Base-by-base conservation (phyloP, 1,140 invertebrate species). In the Leptopilina boulardi region DNA sequence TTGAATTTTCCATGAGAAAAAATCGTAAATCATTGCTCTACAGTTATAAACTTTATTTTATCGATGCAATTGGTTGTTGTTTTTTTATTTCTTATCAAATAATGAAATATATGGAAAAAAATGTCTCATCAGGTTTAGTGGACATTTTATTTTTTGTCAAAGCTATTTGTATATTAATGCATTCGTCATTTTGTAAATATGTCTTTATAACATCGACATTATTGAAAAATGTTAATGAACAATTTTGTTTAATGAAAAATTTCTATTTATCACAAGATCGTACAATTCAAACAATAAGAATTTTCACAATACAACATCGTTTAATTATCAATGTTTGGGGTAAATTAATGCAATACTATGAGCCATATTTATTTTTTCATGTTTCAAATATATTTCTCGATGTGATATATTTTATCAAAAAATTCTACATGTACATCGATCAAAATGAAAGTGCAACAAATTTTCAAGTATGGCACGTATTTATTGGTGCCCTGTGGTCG, bases 401-500 rank as follows among this genome's bases (percentile, higher is more conserved):
- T 8, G 5, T 66, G 59, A n/a, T 66, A 15, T 66, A 66, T 23
- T 5, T 66, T 30, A 66, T 15, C 23, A 66, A 30, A 13, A 66
- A 66, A 30, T 11, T 30, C 26, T 66, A 66, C 26, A 30, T 23
- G 23, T 66, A 66, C 59, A 30, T 66, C 13, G 59, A 30, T 30
- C 23, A 66, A 13, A 3, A 13, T 8, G 26, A 30, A 26, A 30
- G 23, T 4, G 59, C 26, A 66, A 30, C 59, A 8, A 30, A 66
- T 66, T 66, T 66, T 23, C 59, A 66, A 66, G 26, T 66, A 30
- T 66, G 59, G 59, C 59, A 66, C 59, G 59, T 66, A 30, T 13
- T 30, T 23, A 66, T 66, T 66, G 59, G 21, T 30, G 13, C 21
- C 11, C 23, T 59, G 59, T 66, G 59, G 59, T 66, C 59, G 26